phyloP scores from a whole-genome alignment of 2,888 invertebrate genomes.

The Caenorhabditis sp. region DNA sequence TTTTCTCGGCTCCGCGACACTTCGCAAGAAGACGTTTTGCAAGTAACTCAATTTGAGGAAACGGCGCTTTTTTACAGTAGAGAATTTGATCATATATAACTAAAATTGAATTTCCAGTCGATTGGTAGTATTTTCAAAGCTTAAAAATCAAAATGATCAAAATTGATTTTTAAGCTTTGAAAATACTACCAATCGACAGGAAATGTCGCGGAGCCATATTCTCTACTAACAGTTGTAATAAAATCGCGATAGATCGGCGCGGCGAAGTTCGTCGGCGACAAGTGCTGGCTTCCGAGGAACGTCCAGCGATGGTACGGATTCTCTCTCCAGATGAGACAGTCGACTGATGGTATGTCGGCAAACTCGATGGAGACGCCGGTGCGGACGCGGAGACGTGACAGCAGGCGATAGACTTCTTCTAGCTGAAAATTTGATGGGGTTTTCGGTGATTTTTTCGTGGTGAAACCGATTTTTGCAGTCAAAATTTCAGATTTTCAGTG shows the following conservation, averaged over 20 bases:
- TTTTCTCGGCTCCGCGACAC: no score
- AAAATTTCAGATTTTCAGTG: no score
- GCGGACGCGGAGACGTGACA: slow-evolving; percentile 69
- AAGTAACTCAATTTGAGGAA: no score
- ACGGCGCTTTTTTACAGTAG: background rate
- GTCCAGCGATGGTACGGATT: slow-evolving; percentile 66
- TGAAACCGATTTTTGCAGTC: no score
- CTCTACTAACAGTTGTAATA: slow-evolving; percentile 34
- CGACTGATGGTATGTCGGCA: slow-evolving; percentile 61
- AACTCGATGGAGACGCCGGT: slow-evolving; percentile 71
- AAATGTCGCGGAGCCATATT: no score
- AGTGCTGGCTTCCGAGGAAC: slow-evolving; percentile 26
- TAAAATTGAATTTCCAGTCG: no score
- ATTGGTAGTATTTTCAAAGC: no score
- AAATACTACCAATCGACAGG: no score
- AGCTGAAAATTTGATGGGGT: slow-evolving; percentile 18
- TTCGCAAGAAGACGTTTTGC: slow-evolving; percentile 76
- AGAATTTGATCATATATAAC: no score
- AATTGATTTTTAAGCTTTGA: no score
- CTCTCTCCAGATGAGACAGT: slow-evolving; percentile 62
- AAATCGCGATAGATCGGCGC: slow-evolving; percentile 59
- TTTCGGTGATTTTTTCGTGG: background rate
- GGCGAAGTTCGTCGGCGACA: slow-evolving; percentile 54
- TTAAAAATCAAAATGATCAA: no score
- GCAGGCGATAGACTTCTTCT: slow-evolving; percentile 62